Conservation (phyloP, 2,888 invertebrate genomes). For the Conops quadrifasciatus region DNA sequence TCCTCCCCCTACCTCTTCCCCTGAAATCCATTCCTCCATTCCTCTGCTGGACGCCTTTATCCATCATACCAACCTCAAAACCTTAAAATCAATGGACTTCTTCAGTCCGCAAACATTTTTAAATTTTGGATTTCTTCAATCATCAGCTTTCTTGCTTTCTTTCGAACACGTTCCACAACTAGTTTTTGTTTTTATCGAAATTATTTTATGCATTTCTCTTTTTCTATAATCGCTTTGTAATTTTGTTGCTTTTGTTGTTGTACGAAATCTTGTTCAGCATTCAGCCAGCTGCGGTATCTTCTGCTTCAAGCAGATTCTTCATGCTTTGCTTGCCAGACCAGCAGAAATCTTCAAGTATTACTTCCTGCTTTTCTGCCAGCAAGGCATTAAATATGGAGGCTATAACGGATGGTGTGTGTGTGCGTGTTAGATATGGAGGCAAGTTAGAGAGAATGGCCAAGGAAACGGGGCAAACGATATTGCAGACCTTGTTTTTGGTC, state of each 20-base stretch:
- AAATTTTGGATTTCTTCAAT: constrained; percentile 15
- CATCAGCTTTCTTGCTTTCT: background rate
- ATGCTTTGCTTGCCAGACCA: background rate
- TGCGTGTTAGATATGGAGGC: background rate
- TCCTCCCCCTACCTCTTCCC: background rate
- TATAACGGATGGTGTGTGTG: background rate
- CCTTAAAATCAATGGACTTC: background rate
- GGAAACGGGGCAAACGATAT: background rate
- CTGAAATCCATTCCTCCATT: background rate
- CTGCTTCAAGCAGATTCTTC: constrained; percentile 1
- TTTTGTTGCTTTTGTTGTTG: constrained; percentile 2
- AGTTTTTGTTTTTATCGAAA: constrained; percentile 10
- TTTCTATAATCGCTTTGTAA: background rate
- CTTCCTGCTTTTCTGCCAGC: constrained; percentile 26
- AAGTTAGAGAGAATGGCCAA: background rate
- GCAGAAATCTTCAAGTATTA: constrained; percentile 27
- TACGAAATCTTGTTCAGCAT: constrained; percentile 1
- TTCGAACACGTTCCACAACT: constrained; percentile 1
- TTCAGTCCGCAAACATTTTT: constrained; percentile 7
- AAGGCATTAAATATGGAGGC: constrained; percentile 25
- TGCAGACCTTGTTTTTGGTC: background rate
- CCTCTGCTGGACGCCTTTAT: background rate
- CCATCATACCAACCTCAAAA: background rate
- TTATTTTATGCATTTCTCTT: background rate
- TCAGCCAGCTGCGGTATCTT: background rate